Evolutionary conservation across 2,888 invertebrate genomes (phyloP).

Genomic region (Hydrotaea cyrtoneurina): DNA sequence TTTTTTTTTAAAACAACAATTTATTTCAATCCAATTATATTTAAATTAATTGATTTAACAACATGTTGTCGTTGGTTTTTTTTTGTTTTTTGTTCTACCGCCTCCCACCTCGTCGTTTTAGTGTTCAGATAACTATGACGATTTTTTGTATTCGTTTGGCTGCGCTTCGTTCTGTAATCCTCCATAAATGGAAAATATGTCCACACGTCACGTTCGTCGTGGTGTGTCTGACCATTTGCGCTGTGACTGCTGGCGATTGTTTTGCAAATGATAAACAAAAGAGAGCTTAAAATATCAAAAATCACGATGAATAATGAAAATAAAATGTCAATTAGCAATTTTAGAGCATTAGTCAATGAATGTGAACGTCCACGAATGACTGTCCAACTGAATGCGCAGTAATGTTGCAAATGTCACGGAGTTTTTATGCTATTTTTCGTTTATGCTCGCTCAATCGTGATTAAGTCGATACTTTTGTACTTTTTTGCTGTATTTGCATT

Average conservation of each 20-base stretch:
- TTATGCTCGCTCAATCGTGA: neutral
- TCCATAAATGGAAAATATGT: slow-evolving; percentile 19
- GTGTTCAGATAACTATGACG: neutral
- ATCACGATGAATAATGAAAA: slow-evolving; percentile 15
- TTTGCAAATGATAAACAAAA: slow-evolving; percentile 3
- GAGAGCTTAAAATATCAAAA: slow-evolving; percentile 14
- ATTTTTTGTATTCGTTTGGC: neutral
- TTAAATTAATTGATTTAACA: slow-evolving; percentile 29
- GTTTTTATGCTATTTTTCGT: neutral
- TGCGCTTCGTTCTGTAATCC: slow-evolving; percentile 13
- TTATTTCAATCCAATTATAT: slow-evolving; percentile 12
- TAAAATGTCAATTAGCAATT: slow-evolving; percentile 37
- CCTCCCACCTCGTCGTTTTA: neutral
- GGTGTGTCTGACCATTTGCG: neutral
- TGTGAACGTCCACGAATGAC: neutral
- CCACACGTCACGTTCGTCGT: neutral
- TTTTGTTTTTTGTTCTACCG: neutral
- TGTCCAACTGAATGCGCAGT: slow-evolving; percentile 1
- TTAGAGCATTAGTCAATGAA: slow-evolving; percentile 15
- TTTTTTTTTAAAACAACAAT: neutral
- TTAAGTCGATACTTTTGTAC: too few species aligned
- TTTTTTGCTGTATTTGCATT: too few species aligned
- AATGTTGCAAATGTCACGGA: slow-evolving; percentile 1
- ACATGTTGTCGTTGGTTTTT: neutral
- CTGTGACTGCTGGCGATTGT: neutral